phyloP scores from a whole-genome alignment of 1,140 invertebrate genomes.

The Musca domestica region DNA sequence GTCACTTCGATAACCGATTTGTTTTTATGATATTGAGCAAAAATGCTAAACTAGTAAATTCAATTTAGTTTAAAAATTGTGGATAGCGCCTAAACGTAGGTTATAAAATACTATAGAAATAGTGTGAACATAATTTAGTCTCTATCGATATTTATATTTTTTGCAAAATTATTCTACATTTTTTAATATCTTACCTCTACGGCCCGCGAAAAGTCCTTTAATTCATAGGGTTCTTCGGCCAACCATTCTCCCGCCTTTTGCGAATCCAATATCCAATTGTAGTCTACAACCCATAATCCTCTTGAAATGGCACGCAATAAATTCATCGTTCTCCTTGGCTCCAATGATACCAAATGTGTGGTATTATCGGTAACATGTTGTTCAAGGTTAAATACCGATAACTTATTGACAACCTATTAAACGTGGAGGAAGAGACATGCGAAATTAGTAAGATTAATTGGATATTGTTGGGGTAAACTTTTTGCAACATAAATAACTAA shows the following conservation, averaged over 20 bases:
- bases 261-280: slow-evolving; percentile 58
- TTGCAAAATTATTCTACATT: too few relatives aligned
- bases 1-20: too few relatives aligned
- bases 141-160: too few relatives aligned
- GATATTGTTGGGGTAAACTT: too few relatives aligned
- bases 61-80: too few relatives aligned
- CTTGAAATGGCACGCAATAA: slow-evolving; percentile 57
- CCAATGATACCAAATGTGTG: slow-evolving; percentile 58
- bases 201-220: slow-evolving; percentile 55
- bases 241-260: slow-evolving; percentile 56
- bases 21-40: too few relatives aligned
- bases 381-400: slow-evolving; percentile 56
- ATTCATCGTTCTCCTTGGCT: slow-evolving; percentile 58
- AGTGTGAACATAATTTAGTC: too few relatives aligned
- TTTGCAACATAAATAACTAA: too few relatives aligned
- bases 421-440: not conserved
- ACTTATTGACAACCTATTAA: slow-evolving; percentile 52
- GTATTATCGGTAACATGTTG: slow-evolving; percentile 55
- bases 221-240: slow-evolving; percentile 57
- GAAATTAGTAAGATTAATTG: too few relatives aligned
- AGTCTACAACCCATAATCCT: slow-evolving; percentile 59
- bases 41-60: too few relatives aligned
- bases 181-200: slow-evolving; percentile 52
- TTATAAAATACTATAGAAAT: too few relatives aligned
- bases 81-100: too few relatives aligned